Percentiles rank a stretch among this genome's conserved stretches.
These are phyloP conservation scores for Cantharis lateralis DNA, from an alignment of 2,888 invertebrate species.

Conservation along the genomic window DNA sequence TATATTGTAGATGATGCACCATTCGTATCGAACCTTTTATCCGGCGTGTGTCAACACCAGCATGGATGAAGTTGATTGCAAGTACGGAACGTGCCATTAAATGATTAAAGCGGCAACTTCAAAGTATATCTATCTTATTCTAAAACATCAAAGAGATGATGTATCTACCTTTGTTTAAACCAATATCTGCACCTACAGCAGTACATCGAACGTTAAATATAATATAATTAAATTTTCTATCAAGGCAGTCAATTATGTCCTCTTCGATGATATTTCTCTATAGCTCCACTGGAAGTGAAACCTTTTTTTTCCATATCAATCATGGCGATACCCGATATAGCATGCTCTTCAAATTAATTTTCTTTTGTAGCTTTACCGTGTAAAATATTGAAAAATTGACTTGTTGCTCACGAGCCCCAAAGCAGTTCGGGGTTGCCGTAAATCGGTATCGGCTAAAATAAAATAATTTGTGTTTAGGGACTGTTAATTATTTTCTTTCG, in stretches of 20 bases:
- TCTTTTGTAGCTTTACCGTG: not conserved
- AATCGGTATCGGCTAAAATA: not conserved
- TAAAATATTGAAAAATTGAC: not conserved
- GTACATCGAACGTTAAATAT: slow-evolving; percentile 17
- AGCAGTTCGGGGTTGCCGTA: not conserved
- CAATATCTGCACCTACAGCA: slow-evolving; percentile 5
- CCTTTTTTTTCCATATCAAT: too few relatives aligned
- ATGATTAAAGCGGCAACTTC: slow-evolving; percentile 42
- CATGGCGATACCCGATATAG: not conserved
- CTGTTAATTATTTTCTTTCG: not conserved
- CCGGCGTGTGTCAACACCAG: slow-evolving; percentile 29
- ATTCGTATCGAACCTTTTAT: slow-evolving; percentile 3
- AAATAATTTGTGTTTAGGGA: not conserved
- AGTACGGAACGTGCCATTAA: slow-evolving; percentile 39
- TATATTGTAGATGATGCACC: not conserved
- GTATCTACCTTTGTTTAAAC: slow-evolving; percentile 20
- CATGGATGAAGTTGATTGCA: slow-evolving; percentile 32
- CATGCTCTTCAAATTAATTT: not conserved
- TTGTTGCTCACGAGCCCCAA: not conserved
- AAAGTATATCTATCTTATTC: slow-evolving; percentile 34
- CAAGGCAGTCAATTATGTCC: not conserved
- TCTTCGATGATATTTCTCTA: not conserved
- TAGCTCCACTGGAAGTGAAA: too few relatives aligned
- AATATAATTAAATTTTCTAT: not conserved
- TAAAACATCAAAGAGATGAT: slow-evolving; percentile 28